Conservation (phyloP, 2,113 vertebrate species). For the Sitta europaea region DNA sequence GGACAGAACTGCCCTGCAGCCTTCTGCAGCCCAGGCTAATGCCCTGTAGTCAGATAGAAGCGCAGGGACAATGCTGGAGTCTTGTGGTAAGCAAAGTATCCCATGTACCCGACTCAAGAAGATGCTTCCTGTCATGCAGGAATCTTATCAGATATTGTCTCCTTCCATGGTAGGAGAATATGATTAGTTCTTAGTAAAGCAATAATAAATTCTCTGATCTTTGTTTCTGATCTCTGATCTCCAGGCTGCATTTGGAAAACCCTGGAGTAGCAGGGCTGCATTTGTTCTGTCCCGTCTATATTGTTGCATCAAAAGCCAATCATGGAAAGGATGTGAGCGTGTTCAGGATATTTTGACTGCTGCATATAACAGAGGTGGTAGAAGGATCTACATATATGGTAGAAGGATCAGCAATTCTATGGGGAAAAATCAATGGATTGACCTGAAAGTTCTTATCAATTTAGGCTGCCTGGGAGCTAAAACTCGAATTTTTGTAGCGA, state of each 20-base stretch:
- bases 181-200: neutral
- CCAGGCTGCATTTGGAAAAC: neutral
- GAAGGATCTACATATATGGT: neutral
- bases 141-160: neutral
- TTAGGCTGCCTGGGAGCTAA: neutral
- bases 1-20: neutral
- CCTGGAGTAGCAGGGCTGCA: neutral
- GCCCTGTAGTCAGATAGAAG: neutral
- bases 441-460: neutral
- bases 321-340: neutral
- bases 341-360: neutral
- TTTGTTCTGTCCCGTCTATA: neutral
- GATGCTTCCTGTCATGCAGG: neutral
- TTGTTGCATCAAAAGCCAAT: neutral
- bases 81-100: neutral
- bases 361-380: neutral
- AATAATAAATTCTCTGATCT: neutral
- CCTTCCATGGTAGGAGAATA: neutral
- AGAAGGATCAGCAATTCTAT: neutral
- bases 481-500: neutral
- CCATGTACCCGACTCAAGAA: neutral
- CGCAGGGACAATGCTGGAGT: neutral
- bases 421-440: neutral
- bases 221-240: no score
- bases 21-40: neutral